A percentile compares a stretch with the other conserved stretches of the same genome.
Evolutionary conservation across 1,140 invertebrate species (phyloP).

Genomic region (Catajapyx aquilonaris): DNA sequence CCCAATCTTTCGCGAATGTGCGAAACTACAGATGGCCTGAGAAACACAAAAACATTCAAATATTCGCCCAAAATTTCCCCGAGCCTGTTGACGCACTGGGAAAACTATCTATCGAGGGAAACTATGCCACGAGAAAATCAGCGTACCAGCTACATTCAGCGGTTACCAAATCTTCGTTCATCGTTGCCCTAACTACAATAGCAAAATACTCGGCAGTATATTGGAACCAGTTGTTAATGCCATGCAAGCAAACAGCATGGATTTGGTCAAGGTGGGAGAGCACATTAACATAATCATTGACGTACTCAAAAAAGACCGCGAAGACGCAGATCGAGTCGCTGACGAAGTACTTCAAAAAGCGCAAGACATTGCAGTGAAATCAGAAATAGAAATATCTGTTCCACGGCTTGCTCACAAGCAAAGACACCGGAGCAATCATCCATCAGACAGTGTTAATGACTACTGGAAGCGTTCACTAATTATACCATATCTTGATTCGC

Average conservation of each 20-base stretch:
- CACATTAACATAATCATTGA: slow-evolving; percentile 8
- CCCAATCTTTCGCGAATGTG: too few species aligned
- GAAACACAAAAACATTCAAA: slow-evolving; percentile 17
- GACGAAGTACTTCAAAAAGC: slow-evolving; percentile 5
- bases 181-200: slow-evolving; percentile 8
- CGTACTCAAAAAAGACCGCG: slow-evolving; percentile 7
- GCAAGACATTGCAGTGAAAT: slow-evolving; percentile 4
- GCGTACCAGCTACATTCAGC: slow-evolving; percentile 9
- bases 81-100: slow-evolving; percentile 9
- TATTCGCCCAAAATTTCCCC: slow-evolving; percentile 10
- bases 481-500: slow-evolving; percentile 10
- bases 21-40: slow-evolving; percentile 17
- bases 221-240: slow-evolving; percentile 9
- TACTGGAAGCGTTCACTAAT: slow-evolving; percentile 9
- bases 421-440: slow-evolving; percentile 8
- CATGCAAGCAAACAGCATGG: slow-evolving; percentile 10
- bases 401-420: slow-evolving; percentile 6
- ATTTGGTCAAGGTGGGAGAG: slow-evolving; percentile 6
- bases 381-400: slow-evolving; percentile 7
- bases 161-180: slow-evolving; percentile 10
- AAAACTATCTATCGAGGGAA: slow-evolving; percentile 9
- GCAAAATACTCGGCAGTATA: slow-evolving; percentile 13
- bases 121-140: slow-evolving; percentile 10
- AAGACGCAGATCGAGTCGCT: slow-evolving; percentile 5
- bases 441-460: slow-evolving; percentile 8